Evolutionary conservation across 2,797 vertebrate genomes (phyloP).

Genomic region (Hydrolagus colliei): DNA sequence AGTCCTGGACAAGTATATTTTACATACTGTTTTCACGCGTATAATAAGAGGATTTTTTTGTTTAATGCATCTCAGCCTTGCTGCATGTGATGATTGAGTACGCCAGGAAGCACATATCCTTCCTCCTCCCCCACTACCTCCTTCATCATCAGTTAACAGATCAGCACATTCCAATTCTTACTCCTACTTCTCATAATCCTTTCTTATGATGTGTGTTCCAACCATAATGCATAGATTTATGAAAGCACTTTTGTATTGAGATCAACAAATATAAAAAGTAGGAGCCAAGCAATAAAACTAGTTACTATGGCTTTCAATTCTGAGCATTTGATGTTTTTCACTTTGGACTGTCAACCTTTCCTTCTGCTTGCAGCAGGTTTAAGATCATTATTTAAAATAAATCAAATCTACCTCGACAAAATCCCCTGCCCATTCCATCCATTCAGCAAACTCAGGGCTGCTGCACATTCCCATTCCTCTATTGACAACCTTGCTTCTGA

Average conservation of each 20-base stretch:
- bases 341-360: neutral
- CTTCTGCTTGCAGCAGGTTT: too few species aligned
- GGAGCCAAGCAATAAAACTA: neutral
- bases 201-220: neutral
- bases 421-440: too few species aligned
- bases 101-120: neutral
- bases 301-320: neutral
- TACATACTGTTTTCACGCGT: too few species aligned
- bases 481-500: too few species aligned
- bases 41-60: too few species aligned
- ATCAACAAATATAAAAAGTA: neutral
- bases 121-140: neutral
- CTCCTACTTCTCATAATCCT: neutral
- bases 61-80: too few species aligned
- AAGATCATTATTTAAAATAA: too few species aligned
- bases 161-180: neutral
- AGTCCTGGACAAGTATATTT: too few species aligned
- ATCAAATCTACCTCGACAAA: too few species aligned
- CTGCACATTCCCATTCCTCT: too few species aligned
- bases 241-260: neutral
- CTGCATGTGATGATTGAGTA: too few species aligned
- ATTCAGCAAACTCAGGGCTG: too few species aligned
- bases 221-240: neutral
- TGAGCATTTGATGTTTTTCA: neutral
- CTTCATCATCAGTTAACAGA: neutral